Conservation (phyloP, 2,797 vertebrate genomes). For the Psittacula derbiana region DNA sequence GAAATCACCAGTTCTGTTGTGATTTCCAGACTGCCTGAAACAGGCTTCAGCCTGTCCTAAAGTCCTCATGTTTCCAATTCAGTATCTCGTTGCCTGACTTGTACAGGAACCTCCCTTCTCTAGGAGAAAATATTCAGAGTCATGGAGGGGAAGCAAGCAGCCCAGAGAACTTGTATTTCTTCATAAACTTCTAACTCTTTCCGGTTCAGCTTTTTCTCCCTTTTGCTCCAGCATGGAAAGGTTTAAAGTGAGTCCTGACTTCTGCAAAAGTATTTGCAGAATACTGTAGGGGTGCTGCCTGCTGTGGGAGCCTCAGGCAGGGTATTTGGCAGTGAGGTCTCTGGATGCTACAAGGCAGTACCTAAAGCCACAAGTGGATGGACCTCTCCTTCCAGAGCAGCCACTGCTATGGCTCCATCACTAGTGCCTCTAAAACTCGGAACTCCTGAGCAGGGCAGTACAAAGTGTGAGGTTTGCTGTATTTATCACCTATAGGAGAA, state of each 20-base stretch:
- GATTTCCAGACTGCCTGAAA: neutral
- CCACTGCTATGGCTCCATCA: neutral
- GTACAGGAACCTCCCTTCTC: neutral
- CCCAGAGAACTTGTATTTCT: neutral
- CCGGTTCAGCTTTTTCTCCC: neutral
- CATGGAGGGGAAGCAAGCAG: neutral
- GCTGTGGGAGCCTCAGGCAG: fast-evolving
- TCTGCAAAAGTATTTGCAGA: neutral
- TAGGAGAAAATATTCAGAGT: neutral
- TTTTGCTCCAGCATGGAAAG: neutral
- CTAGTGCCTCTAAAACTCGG: neutral
- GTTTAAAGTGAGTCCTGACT: neutral
- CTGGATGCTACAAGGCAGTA: neutral
- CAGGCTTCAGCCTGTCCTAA: neutral
- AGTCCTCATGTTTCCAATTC: neutral
- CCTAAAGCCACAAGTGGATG: fast-evolving
- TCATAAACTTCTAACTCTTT: neutral
- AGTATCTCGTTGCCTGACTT: neutral
- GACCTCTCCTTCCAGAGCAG: neutral
- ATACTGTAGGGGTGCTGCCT: neutral
- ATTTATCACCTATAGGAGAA: neutral
- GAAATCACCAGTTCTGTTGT: neutral
- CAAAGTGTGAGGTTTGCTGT: neutral
- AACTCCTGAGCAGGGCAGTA: neutral
- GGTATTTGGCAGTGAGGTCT: fast-evolving